Conservation (phyloP, 2,888 invertebrate genomes). For the Oxyteleia sp. region DNA sequence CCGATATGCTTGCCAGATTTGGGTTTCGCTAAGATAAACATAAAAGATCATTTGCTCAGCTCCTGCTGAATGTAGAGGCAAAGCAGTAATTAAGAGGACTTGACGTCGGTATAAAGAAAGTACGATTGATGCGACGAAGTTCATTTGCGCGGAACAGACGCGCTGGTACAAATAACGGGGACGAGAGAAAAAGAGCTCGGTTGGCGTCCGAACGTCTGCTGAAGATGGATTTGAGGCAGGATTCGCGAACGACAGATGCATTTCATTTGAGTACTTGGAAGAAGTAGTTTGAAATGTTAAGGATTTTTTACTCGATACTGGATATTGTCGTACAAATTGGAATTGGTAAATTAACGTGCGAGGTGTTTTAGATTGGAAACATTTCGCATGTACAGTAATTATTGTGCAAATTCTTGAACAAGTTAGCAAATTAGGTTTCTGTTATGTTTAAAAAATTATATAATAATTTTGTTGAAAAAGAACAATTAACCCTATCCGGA, state of each 20-base stretch:
- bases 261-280: conserved; percentile 3
- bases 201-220: conserved; percentile 2
- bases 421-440: too few relatives aligned
- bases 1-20: conserved; percentile 3
- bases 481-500: too few relatives aligned
- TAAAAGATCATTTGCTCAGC: conserved; percentile 27
- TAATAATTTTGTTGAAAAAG: too few relatives aligned
- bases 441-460: too few relatives aligned
- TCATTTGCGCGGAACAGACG: conserved; percentile 29
- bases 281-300: conserved; percentile 10
- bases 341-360: too few relatives aligned
- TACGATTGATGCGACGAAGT: conserved; percentile 42
- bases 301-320: conserved; percentile 13
- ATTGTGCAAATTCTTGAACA: too few relatives aligned
- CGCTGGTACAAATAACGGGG: too few relatives aligned
- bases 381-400: too few relatives aligned
- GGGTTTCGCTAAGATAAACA: not conserved
- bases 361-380: too few relatives aligned
- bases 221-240: conserved; percentile 27
- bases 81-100: conserved; percentile 47
- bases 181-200: conserved; percentile 13
- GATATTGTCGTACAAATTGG: too few relatives aligned
- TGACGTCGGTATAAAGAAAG: conserved; percentile 28
- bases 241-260: conserved; percentile 23
- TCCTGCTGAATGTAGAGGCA: conserved; percentile 10